Evolutionary conservation across 1,140 invertebrate species (phyloP).

Genomic region (Zaprionus davidi): DNA sequence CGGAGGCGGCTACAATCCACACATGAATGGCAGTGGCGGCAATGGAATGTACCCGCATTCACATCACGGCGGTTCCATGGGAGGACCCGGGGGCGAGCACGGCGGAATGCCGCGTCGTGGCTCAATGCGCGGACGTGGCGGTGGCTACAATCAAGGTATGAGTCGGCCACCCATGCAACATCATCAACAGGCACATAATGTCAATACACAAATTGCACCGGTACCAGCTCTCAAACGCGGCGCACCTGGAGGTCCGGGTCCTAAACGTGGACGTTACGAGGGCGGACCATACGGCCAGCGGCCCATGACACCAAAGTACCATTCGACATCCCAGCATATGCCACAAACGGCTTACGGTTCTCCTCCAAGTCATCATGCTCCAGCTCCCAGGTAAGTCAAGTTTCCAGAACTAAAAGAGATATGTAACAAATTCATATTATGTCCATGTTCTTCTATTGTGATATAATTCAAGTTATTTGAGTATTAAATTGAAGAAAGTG

Average conservation of each 20-base stretch:
- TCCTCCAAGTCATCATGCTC: conserved; percentile 68
- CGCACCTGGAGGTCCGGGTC: conserved; percentile 80
- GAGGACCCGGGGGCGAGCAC: conserved; percentile 62
- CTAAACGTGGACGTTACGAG: conserved; percentile 82
- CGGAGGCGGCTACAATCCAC: conserved; percentile 79
- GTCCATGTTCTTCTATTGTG: background rate
- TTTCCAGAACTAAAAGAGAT: background rate
- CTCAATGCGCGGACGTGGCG: conserved; percentile 76
- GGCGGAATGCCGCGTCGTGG: conserved; percentile 74
- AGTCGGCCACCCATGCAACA: conserved; percentile 79
- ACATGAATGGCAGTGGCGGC: conserved; percentile 68
- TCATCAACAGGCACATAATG: conserved; percentile 78
- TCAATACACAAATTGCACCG: conserved; percentile 83
- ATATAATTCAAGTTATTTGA: background rate
- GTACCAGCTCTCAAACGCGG: conserved; percentile 82
- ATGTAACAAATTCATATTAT: background rate
- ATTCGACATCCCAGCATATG: conserved; percentile 71
- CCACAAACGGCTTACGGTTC: conserved; percentile 70
- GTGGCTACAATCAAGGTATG: conserved; percentile 78
- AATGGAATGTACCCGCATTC: conserved; percentile 70
- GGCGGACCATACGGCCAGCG: conserved; percentile 78
- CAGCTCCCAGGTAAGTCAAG: conserved; percentile 66
- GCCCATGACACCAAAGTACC: conserved; percentile 81
- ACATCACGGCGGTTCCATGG: conserved; percentile 65
- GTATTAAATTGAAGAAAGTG: background rate